Percentiles rank a stretch among this genome's conserved stretches.
phyloP scores from a whole-genome alignment of 1,140 invertebrate genomes.

The Gryllus bimaculatus region DNA sequence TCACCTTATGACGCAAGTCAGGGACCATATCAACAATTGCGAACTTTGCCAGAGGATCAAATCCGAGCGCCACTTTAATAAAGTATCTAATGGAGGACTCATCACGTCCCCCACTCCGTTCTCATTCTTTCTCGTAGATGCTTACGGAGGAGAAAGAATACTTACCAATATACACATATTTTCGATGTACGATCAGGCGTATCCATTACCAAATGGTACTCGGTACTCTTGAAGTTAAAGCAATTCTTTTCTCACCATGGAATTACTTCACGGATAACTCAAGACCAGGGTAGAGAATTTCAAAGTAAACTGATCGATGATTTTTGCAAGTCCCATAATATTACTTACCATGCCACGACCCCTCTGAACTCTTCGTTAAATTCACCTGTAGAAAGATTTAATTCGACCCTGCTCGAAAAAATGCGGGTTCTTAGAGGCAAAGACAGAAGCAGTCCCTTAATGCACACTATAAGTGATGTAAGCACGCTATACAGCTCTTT shows the following conservation, averaged over 20 bases:
- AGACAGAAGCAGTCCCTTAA: neutral
- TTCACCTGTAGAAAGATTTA: neutral
- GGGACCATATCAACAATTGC: neutral
- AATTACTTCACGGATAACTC: neutral
- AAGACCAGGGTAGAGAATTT: neutral
- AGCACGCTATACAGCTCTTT: neutral
- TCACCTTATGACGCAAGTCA: neutral
- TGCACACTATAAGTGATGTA: neutral
- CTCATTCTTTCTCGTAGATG: neutral
- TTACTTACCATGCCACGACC: neutral
- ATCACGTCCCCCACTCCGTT: neutral
- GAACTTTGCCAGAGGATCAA: neutral
- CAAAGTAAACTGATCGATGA: neutral
- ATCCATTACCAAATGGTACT: neutral
- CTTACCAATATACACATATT: neutral
- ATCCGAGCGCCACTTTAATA: neutral
- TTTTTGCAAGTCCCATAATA: neutral
- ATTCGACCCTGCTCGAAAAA: constrained; percentile 6
- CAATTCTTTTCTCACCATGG: neutral
- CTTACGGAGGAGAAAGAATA: neutral
- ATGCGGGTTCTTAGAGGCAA: neutral
- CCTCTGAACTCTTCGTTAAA: neutral
- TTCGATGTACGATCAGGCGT: neutral
- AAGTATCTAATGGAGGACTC: neutral
- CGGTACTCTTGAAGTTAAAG: neutral